Evolutionary conservation across 1,140 invertebrate species (phyloP).

Genomic region (Dinoponera quadriceps): DNA sequence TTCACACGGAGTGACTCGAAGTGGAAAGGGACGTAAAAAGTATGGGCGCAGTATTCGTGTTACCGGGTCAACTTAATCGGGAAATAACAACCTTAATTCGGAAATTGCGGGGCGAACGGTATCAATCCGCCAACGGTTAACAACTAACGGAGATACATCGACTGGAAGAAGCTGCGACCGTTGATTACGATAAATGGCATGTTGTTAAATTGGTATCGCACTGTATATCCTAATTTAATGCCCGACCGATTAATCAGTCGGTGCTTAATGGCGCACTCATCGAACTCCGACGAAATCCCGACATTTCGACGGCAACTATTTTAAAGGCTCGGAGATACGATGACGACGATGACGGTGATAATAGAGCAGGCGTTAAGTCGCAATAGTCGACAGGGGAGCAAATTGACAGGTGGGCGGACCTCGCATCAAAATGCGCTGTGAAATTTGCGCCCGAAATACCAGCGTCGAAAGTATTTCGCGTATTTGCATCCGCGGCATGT

Average conservation of each 20-base stretch:
- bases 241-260: not conserved
- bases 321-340: not conserved
- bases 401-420: not conserved
- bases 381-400: not conserved
- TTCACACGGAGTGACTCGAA: not conserved
- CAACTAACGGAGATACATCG: conserved; percentile 5
- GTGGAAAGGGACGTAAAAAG: conserved; percentile 18
- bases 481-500: conserved; percentile 28
- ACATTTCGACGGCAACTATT: not conserved
- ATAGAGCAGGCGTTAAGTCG: not conserved
- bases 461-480: conserved; percentile 40
- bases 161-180: conserved; percentile 38
- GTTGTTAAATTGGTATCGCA: not conserved
- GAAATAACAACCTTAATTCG: conserved; percentile 31
- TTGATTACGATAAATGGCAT: conserved; percentile 34
- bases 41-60: not conserved
- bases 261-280: not conserved
- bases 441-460: conserved; percentile 26
- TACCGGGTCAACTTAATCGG: conserved; percentile 22
- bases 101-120: conserved; percentile 29
- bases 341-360: not conserved
- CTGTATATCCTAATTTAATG: conserved; percentile 18
- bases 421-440: conserved; percentile 7
- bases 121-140: conserved; percentile 23
- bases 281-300: not conserved